Base-by-base conservation (phyloP, 2,113 vertebrate species). In the Lasiurus cinereus region DNA sequence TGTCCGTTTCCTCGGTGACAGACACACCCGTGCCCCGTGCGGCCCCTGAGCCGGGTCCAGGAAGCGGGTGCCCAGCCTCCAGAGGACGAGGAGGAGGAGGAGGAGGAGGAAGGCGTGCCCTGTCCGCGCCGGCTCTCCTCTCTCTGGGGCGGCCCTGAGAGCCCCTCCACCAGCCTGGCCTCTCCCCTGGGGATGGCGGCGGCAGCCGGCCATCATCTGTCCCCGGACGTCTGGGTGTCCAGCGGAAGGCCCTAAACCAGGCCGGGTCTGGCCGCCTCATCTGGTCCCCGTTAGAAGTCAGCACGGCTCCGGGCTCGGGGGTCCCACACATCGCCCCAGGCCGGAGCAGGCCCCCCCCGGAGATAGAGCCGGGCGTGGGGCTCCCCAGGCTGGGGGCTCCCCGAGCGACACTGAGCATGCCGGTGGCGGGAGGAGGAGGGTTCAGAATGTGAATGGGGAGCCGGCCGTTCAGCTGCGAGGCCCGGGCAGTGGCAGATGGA, bases 391-490 rank as follows among this genome's bases (percentile, higher is more conserved):
- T 62, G n/a, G 15, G 83, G 82, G 88, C 97, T 96, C 83, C 18
- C 84, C 94, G 90, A 56, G 97, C 88, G 97, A 97, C 98, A 96
- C 8, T 93, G 97, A 96, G 97, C 97, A 94, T 97, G 96, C 92
- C 69, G 94, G 94, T 94, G 97, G 97, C 97, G 98, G 97, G 96
- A 97, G 93, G 73, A 96, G 97, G 94, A 96, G 97, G 94, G 92
- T 95, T 98, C 94, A 96, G 97, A 95, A 97, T 72, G 24, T 88
- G 97, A 97, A 95, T 93, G 94, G 96, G 85, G 96, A 97, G 97
- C 96, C 91, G 96, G 97, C 96, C 91, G 96, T 95, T 98, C 98
- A 98, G 98, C 97, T 98, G 96, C 95, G 97, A 83, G 52, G 94
- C 97, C 96, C 96, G 97, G 96, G 96, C 97, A 98, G 96, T 97